Evolutionary conservation across 2,888 invertebrate genomes (phyloP).

Genomic region (Eristalis tenax): DNA sequence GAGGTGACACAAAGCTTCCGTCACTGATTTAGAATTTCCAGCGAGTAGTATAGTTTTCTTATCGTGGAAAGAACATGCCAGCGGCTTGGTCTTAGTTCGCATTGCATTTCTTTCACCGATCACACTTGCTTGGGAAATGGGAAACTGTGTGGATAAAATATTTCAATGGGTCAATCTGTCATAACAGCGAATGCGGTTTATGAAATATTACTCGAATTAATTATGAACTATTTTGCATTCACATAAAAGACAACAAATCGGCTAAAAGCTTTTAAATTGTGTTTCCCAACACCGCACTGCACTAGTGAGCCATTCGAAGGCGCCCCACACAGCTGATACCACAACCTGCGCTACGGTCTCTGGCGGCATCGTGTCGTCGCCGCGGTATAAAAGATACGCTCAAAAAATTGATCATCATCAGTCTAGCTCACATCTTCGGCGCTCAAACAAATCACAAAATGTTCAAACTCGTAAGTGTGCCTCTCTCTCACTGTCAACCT

Average conservation of each 20-base stretch:
- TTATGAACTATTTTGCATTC: background rate
- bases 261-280: background rate
- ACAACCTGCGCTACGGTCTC: background rate
- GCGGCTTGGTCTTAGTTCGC: too few relatives aligned
- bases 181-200: background rate
- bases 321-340: background rate
- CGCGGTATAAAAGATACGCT: slow-evolving; percentile 58
- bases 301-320: background rate
- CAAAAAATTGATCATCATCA: slow-evolving; percentile 44
- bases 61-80: too few relatives aligned
- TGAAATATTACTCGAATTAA: background rate
- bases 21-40: background rate
- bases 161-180: background rate
- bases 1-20: background rate
- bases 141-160: background rate
- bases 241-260: background rate
- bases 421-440: slow-evolving; percentile 52
- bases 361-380: background rate
- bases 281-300: background rate
- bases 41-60: background rate
- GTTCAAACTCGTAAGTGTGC: slow-evolving; percentile 59
- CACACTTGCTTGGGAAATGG: too few relatives aligned
- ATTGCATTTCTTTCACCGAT: too few relatives aligned
- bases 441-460: slow-evolving; percentile 50
- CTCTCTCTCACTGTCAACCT: background rate